Evolutionary conservation across 2,113 vertebrate genomes (phyloP), one percentile per base, ranked within the genome.

Genomic region (Elachura formosa): DNA sequence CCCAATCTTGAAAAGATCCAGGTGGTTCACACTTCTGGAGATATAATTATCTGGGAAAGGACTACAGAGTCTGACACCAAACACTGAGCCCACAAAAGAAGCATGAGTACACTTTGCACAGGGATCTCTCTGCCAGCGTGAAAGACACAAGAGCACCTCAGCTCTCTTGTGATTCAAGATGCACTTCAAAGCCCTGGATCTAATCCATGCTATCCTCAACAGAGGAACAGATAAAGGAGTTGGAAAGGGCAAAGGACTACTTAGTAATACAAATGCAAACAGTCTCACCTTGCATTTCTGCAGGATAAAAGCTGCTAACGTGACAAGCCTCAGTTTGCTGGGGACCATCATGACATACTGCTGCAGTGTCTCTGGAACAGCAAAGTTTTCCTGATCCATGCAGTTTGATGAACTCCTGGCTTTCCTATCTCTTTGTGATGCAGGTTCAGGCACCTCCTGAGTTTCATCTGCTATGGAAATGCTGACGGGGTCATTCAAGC

Each of bases 271-370:
- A 91, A 95, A 93, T 49, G 85, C 36, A 62, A 64, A 67, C 9
- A 43, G 24, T 18, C 96, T 91, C 68, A 99, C 99, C 98, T 98
- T 98, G 97, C 98, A 99, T 72, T 98, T 99, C 89, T 98, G 98
- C 81, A 99, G 97, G 56, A 99, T 97, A 96, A 99, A 99, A 34
- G 99, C 98, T 2, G 99, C 98, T 78, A 99, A 98, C 0, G 98
- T 99, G 51, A 99, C 99, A 26, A 99, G 98, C 25, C 98, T 97
- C 91, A 99, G 55, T 90, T 99, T 99, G 97, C 99, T 99, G 89
- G 99, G 99, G 69, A 99, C 98, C 80, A 99, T n/a, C 12, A 98
- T 59, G 52, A 98, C 96, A 7, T 98, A 97, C 96, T 99, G 99
- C 51, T 98, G 92, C 13, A 99, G 98, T 17, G 95, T 97, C 77